A percentile compares a stretch with the other conserved stretches of the same genome.
Conservation (phyloP, 2,797 vertebrate genomes). For the Cossypha caffra region DNA sequence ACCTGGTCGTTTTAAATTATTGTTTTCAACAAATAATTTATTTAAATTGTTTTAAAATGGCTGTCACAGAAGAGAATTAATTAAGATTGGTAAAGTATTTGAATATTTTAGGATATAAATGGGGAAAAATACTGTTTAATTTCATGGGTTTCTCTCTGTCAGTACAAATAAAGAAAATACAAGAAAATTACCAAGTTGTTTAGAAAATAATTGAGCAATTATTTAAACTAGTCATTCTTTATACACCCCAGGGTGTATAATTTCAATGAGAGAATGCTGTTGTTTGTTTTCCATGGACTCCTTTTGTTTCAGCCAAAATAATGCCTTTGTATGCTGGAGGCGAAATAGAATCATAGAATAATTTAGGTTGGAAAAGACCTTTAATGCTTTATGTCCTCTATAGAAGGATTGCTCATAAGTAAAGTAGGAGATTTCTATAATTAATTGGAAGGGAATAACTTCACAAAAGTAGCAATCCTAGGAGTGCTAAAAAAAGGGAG, state of each 20-base stretch:
- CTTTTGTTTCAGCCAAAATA: background rate
- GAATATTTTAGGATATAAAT: background rate
- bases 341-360: background rate
- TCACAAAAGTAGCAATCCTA: background rate
- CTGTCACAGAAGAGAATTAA: background rate
- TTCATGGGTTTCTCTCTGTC: background rate
- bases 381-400: fast-evolving
- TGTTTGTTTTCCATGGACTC: background rate
- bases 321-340: background rate
- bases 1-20: background rate
- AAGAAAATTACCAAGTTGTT: background rate
- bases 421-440: background rate
- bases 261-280: background rate
- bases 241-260: background rate
- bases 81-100: background rate
- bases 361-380: background rate
- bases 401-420: background rate
- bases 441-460: background rate
- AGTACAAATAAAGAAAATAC: background rate
- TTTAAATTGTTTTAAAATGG: background rate
- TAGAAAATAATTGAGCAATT: background rate
- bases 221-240: background rate
- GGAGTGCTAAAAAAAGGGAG: background rate
- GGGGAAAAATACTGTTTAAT: background rate
- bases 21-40: background rate